Base-by-base conservation (phyloP, 2,888 invertebrate species). In the Tenthredo mesomela region DNA sequence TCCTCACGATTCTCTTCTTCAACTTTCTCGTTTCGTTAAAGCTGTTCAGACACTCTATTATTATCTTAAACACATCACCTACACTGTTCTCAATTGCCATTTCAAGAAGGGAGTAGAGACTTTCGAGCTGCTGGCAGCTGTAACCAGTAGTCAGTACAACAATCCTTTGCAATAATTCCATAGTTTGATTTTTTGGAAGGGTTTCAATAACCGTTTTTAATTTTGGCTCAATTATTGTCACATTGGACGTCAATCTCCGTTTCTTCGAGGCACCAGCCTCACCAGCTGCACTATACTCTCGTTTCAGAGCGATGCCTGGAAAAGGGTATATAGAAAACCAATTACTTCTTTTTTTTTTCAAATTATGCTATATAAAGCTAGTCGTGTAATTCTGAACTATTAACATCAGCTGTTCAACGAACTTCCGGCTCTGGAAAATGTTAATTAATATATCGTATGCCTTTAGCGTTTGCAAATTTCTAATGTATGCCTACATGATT, bases 71-170 rank as follows among this genome's bases (percentile, higher is more conserved):
- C 12, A 86, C 37, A 47, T 89, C 87, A 1, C 88, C 88, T n/a
- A 87, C 88, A 40, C 77, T 86, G 25, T 80, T 90, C n/a, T 89
- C 89, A 65, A 89, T 84, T 5, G 88, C 87, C 15, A 88, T 73
- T 67, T 91, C 90, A 50, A 91, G 80, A 0, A 88, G 88, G 1
- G 88, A 86, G 70, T 88, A 90, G 7, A 91, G 86, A 80, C 88
- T 87, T 75, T 92, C 92, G 18, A 93, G 83, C 21, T 89, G 89
- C 54, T 88, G 87, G 61, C 90, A 90, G 0, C 87, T 84, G 92
- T 92, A 93, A 15, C 87, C 86, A 5, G 91, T 89, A 0, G 92
- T 92, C 21, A 87, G 75, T 12, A 73, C 83, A 6, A 90, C 89
- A 18, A 89, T 86, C 70, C 87, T 89, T 29, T 87, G 87, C 5